Evolutionary conservation across 2,797 vertebrate genomes (phyloP), one percentile per base, ranked within the genome.

Genomic region (Arrhamphus sclerolepis): DNA sequence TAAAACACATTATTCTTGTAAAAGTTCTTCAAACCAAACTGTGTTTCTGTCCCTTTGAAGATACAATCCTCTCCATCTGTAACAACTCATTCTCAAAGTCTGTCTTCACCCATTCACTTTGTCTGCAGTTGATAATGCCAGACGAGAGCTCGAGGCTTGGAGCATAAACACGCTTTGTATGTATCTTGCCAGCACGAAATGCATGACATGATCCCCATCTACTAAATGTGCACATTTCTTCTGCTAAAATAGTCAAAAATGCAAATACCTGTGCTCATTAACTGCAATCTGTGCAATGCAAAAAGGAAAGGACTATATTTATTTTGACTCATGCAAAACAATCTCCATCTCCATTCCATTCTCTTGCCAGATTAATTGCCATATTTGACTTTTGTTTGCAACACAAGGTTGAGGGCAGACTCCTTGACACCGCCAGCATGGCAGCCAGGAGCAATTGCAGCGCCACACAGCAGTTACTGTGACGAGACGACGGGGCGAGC

Each of bases 41-140:
- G 44, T 70, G 72, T 81, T 73, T 85, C 57, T 84, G 75, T 77
- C 66, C 72, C 85, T 90, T 90, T 89, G 83, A 91, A 90, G 86
- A 89, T 88, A 75, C 82, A 81, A 88, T 88, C 73, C 77, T 78
- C 81, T 83, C 85, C 87, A 89, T 90, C 85, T 89, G 88, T 70
- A 78, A 73, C 76, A 65, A 78, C 66, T 86, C 75, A 46, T 78
- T 85, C 77, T 80, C 57, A 78, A 73, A 77, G 78, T 85, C 78
- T 86, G 81, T 88, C 83, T 79, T 83, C 66, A 56, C 54, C 83
- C 69, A 19, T 72, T 85, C 78, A 79, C 78, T 86, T 74, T 82
- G 82, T 85, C 79, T 84, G 78, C 77, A 70, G 43, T 80, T 80
- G 80, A 83, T 82, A 87, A 83, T 85, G 56, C 77, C 68, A 65